phyloP scores from a whole-genome alignment of 2,888 invertebrate species.

The Erebia palarica region DNA sequence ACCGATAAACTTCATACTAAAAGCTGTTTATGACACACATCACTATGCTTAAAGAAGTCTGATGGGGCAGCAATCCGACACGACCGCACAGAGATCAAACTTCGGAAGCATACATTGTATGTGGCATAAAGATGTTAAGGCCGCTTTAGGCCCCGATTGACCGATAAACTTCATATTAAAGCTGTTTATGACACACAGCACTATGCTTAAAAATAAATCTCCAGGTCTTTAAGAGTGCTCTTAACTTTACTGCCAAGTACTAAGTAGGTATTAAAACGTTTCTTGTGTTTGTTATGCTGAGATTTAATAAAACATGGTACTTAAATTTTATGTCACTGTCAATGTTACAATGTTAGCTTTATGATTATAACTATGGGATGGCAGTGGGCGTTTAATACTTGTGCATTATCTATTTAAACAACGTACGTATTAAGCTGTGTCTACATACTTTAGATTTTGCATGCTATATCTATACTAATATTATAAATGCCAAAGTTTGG shows the following conservation, averaged over 20 bases:
- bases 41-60: too few relatives aligned
- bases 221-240: slow-evolving; percentile 6
- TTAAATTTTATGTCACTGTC: slow-evolving; percentile 22
- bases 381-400: not conserved
- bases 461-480: too few relatives aligned
- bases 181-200: slow-evolving; percentile 26
- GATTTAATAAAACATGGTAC: slow-evolving; percentile 19
- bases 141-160: slow-evolving; percentile 12
- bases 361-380: slow-evolving; percentile 5
- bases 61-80: too few relatives aligned
- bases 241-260: slow-evolving; percentile 21
- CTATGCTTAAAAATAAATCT: slow-evolving; percentile 24
- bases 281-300: slow-evolving; percentile 12
- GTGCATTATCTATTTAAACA: not conserved
- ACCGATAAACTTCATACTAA: too few relatives aligned
- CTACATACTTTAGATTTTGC: too few relatives aligned
- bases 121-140: not conserved
- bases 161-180: slow-evolving; percentile 19
- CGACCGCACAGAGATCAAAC: too few relatives aligned
- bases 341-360: slow-evolving; percentile 20
- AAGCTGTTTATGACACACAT: too few relatives aligned
- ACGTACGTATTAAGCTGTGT: not conserved
- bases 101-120: too few relatives aligned
- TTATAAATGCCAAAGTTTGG: too few relatives aligned
- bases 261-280: slow-evolving; percentile 27